phyloP scores from a whole-genome alignment of 2,888 invertebrate species.

The Tillus elongatus region DNA sequence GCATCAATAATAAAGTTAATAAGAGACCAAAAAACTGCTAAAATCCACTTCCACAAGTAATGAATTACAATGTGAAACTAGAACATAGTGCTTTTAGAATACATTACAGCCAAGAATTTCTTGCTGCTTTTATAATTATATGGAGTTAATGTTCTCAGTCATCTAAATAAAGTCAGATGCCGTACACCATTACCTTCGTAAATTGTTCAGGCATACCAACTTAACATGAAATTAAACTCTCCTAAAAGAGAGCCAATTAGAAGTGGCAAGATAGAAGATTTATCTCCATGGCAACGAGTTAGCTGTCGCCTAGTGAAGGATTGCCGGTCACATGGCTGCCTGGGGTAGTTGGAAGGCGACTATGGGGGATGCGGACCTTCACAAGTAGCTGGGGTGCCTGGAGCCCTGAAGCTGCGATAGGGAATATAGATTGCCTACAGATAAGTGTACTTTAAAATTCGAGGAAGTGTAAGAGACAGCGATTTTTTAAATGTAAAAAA shows the following conservation, averaged over 20 bases:
- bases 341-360: conserved; percentile 18
- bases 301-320: conserved; percentile 41
- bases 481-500: conserved; percentile 20
- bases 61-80: no score
- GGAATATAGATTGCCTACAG: conserved; percentile 16
- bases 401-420: conserved; percentile 2
- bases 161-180: not conserved
- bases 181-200: conserved; percentile 27
- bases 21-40: no score
- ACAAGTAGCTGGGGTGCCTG: conserved; percentile 1
- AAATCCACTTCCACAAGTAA: no score
- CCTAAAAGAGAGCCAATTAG: conserved; percentile 43
- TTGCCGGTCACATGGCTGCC: conserved; percentile 39
- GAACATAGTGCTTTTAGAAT: no score
- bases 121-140: no score
- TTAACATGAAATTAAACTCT: conserved; percentile 38
- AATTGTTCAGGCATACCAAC: conserved; percentile 31
- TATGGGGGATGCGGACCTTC: conserved; percentile 13
- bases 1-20: no score
- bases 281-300: conserved; percentile 43
- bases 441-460: conserved; percentile 30
- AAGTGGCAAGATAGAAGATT: conserved; percentile 43
- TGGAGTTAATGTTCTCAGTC: not conserved
- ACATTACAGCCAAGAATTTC: no score
- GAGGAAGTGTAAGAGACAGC: conserved; percentile 31